Evolutionary conservation across 2,113 vertebrate species (phyloP).

Genomic region (Brachirus orientalis): DNA sequence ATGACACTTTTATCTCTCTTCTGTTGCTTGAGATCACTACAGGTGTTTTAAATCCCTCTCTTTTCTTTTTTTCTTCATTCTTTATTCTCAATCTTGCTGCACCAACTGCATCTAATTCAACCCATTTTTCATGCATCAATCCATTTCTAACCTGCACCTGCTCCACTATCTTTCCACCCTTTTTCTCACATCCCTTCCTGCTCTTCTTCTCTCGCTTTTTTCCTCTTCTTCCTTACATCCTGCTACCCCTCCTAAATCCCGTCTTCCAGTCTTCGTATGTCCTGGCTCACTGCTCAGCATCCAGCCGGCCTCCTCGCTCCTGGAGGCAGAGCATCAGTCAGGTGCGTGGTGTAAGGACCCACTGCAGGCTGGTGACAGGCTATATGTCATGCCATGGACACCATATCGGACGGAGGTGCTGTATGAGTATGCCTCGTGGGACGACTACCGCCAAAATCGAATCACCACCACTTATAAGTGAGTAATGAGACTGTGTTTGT

Average conservation of each 20-base stretch:
- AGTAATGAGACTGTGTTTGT: constrained; percentile 50
- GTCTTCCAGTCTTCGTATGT: constrained; percentile 91
- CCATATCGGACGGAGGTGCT: constrained; percentile 94
- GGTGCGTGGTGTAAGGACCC: constrained; percentile 97
- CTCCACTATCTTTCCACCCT: constrained; percentile 50
- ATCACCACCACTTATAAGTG: constrained; percentile 92
- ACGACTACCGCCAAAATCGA: constrained; percentile 88
- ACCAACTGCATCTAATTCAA: constrained; percentile 67
- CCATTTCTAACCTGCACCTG: constrained; percentile 54
- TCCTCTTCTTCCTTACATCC: constrained; percentile 43
- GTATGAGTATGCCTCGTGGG: constrained; percentile 93
- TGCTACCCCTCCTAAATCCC: constrained; percentile 54
- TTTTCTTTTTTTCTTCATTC: constrained; percentile 71
- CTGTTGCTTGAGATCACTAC: constrained; percentile 63
- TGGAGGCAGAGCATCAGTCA: constrained; percentile 92
- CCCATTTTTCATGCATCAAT: constrained; percentile 67
- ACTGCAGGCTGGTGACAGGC: constrained; percentile 91
- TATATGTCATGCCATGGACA: constrained; percentile 97
- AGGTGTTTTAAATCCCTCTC: constrained; percentile 70
- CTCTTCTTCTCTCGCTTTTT: constrained; percentile 15
- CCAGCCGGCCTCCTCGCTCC: constrained; percentile 86
- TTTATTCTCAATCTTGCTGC: constrained; percentile 67
- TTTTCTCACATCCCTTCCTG: constrained; percentile 33
- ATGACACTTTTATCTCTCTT: constrained; percentile 64
- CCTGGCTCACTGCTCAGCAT: constrained; percentile 91